Evolutionary conservation across 2,113 vertebrate species (phyloP), one percentile per base, ranked within the genome.

Genomic region (Peromyscus leucopus): DNA sequence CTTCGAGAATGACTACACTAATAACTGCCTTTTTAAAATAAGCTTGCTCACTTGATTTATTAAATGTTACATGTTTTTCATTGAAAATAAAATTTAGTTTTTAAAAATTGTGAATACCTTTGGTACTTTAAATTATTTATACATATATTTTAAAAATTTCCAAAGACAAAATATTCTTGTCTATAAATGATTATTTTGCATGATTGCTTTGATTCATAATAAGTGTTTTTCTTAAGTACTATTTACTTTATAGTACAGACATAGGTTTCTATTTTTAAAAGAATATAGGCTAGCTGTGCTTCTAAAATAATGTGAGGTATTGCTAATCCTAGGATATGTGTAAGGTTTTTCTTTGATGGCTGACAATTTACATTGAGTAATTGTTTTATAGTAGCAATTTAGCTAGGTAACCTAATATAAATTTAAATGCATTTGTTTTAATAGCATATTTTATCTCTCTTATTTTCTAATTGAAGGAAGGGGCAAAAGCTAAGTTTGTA

Each of bases 381-480:
- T 97, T 97, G 95, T 97, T 97, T 97, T 95, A 97, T 93, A 96
- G 91, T 95, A 89, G 93, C 94, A 97, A 89, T 97, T 97, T 97
- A 94, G 91, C 93, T 89, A 90, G 59, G 15, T 96, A 98, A 98
- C 94, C 89, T 96, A 98, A 97, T 96, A 88, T 95, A 97, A 98
- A 96, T 98, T 97, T 98, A 97, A 97, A 97, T 98, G 84, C 91
- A 79, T 97, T 97, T 95, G 61, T 96, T 97, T 94, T 97, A 97
- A 95, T 96, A 96, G 96, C 79, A 93, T 95, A 94, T 97, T 96
- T 97, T 97, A 94, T 97, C 91, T 96, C 86, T 96, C 93, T 97
- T 90, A 89, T 95, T 97, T 97, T 95, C 82, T 90, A 63, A 97
- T 92, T 97, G 96, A 97, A 85, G 74, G 33, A 82, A 96, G 95